A percentile compares a stretch with the other conserved stretches of the same genome.
Evolutionary conservation across 2,113 vertebrate genomes (phyloP).

Genomic region (Climacteris rufus): DNA sequence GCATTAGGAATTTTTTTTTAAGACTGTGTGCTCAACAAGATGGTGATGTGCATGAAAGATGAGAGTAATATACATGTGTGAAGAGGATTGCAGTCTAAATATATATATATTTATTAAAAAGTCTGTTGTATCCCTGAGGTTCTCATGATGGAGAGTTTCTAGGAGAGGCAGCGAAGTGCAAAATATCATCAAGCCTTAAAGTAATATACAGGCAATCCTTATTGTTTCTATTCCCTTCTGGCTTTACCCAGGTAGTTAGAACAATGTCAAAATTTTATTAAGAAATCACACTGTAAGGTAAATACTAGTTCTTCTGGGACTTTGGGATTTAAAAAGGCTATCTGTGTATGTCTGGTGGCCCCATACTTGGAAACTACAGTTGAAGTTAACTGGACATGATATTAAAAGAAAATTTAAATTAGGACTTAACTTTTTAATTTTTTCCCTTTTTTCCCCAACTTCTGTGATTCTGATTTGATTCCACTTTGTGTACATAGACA

Average conservation of each 20-base stretch:
- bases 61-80: not conserved
- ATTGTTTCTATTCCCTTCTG: not conserved
- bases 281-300: not conserved
- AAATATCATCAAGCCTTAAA: not conserved
- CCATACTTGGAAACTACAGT: not conserved
- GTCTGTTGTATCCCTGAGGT: not conserved
- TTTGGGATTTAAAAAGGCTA: not conserved
- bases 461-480: not conserved
- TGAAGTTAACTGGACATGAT: not conserved
- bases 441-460: not conserved
- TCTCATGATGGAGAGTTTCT: not conserved
- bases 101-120: not conserved
- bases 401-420: not conserved
- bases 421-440: not conserved
- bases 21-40: not conserved
- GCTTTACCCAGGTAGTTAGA: not conserved
- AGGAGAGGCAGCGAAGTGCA: not conserved
- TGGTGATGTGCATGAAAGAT: not conserved
- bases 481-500: rapidly evolving
- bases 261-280: not conserved
- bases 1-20: not conserved
- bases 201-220: not conserved
- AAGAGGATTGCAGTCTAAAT: not conserved
- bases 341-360: not conserved
- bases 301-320: not conserved